Base-by-base conservation (phyloP, 1,140 invertebrate genomes). In the Stratiolaelaps scimitus region DNA sequence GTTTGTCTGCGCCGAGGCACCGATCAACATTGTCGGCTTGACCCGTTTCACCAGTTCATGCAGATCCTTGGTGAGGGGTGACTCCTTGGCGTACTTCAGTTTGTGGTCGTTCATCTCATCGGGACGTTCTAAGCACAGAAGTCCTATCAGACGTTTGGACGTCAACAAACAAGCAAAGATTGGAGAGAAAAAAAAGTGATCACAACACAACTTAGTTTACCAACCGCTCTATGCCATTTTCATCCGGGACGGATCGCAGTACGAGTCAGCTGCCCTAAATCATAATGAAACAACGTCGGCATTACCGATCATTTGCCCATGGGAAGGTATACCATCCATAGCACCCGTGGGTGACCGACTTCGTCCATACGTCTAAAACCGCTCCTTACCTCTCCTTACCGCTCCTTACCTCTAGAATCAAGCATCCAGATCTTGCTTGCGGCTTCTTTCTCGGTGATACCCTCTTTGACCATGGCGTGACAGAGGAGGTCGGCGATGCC, bases 401-500 rank as follows among this genome's bases (percentile, higher is more conserved):
- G 64, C 5, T 69, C 53, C 43, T 80, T 71, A 19, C 80, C 78
- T 68, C 76, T 75, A 19, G 76, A 76, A 67, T 80, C 80, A 26
- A 77, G 71, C 70, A 81, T 70, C 83, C 86, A 95, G 66, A 96
- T 92, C 69, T 84, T 84, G 43, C 82, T 79, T 17, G 83, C 77
- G 0, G 91, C 92, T 70, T 93, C 84, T 69, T 86, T 76, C 69
- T 81, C 76, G 0, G 82, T 77, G 2, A 86, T 77, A 19, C 90
- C 90, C 71, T 93, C 88, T 66, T 87, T 80, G 20, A 66, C 65
- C 85, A 94, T 86, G 0, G 89, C 88, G 71, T 85, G 84, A 0
- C 88, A 86, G 53, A 86, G 84, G 40, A 94, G 78, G 75, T 87
- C 83, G 4, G 89, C 91, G 72, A 92, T 92, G 69, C 89, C 90